phyloP scores from a whole-genome alignment of 2,797 vertebrate genomes.

The Acrossocheilus wenchowensis region DNA sequence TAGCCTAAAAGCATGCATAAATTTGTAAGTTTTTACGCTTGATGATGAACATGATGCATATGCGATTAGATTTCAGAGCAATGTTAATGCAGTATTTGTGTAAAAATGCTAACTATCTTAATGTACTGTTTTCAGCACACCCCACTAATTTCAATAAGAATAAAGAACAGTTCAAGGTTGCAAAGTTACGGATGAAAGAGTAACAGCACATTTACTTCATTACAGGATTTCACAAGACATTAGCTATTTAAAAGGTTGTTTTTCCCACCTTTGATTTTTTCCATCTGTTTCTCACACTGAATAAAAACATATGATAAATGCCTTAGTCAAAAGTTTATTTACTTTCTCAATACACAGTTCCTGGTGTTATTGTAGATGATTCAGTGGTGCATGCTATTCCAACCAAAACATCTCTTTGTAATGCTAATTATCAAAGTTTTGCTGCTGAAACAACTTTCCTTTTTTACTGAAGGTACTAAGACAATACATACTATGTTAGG shows the following conservation, averaged over 20 bases:
- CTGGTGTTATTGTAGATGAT: neutral
- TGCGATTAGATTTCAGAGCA: neutral
- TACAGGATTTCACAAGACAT: conserved; percentile 8
- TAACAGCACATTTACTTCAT: neutral
- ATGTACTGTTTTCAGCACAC: conserved; percentile 11
- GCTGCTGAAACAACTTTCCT: neutral
- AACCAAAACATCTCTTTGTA: neutral
- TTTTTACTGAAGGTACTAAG: neutral
- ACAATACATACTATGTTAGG: neutral
- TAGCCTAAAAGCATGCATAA: conserved; percentile 44
- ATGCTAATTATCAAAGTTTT: neutral
- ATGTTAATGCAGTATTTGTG: conserved; percentile 20
- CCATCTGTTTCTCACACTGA: neutral
- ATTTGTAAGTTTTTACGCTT: conserved; percentile 39
- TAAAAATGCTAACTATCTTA: conserved; percentile 24
- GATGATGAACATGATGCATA: conserved; percentile 34
- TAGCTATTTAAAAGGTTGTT: conserved; percentile 10
- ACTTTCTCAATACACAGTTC: neutral
- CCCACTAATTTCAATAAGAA: conserved; percentile 10
- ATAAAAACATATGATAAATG: neutral
- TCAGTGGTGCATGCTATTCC: neutral
- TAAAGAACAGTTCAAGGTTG: conserved; percentile 20
- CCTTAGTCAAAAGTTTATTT: neutral
- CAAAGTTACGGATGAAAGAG: neutral
- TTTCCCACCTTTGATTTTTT: neutral